A percentile compares a stretch with the other conserved stretches of the same genome.
phyloP scores from a whole-genome alignment of 2,888 invertebrate species.

The Parthenolecanium corni region DNA sequence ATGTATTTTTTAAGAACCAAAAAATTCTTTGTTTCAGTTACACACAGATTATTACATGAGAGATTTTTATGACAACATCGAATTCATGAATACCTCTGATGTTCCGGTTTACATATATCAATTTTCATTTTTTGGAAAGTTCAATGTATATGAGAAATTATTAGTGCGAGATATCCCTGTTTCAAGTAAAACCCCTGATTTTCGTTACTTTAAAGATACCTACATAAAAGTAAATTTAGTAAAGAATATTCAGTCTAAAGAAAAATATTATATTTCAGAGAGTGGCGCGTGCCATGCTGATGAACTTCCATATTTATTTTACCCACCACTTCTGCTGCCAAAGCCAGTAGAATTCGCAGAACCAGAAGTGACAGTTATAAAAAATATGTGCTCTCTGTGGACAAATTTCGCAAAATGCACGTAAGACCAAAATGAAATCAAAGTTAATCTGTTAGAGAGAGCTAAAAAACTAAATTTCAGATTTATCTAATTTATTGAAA shows the following conservation, averaged over 20 bases:
- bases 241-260: too few species aligned
- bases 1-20: too few species aligned
- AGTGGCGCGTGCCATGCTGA: constrained; percentile 11
- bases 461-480: too few species aligned
- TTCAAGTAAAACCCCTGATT: too few species aligned
- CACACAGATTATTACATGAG: background rate
- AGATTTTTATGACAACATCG: background rate
- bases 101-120: background rate
- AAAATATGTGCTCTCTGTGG: constrained; percentile 16
- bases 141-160: background rate
- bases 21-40: background rate
- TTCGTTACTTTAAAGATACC: too few species aligned
- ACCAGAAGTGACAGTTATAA: background rate
- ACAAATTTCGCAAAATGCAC: constrained; percentile 6
- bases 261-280: too few species aligned
- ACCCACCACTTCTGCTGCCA: background rate
- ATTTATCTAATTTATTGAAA: too few species aligned
- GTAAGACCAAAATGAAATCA: too few species aligned
- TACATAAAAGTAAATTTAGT: too few species aligned
- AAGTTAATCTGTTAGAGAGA: too few species aligned
- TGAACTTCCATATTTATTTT: background rate
- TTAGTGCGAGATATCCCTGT: too few species aligned
- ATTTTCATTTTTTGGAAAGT: background rate
- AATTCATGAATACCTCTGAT: background rate
- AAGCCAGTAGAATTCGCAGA: too few species aligned